These are phyloP conservation scores for Leucophenga varia DNA, from an alignment of 1,140 invertebrate species.

Conservation along the genomic window DNA sequence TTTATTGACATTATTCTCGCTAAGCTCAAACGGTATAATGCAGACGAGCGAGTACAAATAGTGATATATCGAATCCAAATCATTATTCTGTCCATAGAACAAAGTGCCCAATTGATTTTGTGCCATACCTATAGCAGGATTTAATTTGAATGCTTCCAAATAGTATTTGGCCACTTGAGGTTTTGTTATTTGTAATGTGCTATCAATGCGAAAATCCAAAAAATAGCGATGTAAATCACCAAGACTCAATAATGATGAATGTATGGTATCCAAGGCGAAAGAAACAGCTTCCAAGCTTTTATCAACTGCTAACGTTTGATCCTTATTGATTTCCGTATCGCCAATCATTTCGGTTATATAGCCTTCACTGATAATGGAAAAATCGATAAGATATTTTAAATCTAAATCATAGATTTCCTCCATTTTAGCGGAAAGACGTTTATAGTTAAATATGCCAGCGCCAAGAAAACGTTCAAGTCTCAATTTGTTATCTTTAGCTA, in stretches of 20 bases:
- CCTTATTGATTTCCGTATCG: constrained; percentile 16
- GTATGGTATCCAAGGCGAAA: constrained; percentile 63
- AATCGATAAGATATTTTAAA: constrained; percentile 69
- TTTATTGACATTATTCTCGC: constrained; percentile 81
- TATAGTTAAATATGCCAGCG: constrained; percentile 68
- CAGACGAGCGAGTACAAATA: constrained; percentile 86
- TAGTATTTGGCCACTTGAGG: constrained; percentile 76
- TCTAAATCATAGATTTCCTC: constrained; percentile 76
- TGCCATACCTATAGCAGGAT: constrained; percentile 83
- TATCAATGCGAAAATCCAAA: constrained; percentile 66
- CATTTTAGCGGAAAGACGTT: constrained; percentile 76
- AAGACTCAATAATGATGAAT: constrained; percentile 78
- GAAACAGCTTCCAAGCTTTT: constrained; percentile 51
- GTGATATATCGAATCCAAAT: constrained; percentile 84
- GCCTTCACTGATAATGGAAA: constrained; percentile 60
- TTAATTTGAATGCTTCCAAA: constrained; percentile 77
- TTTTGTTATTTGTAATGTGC: constrained; percentile 36
- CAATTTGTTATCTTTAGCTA: constrained; percentile 64
- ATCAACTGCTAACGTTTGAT: constrained; percentile 32
- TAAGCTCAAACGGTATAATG: constrained; percentile 81
- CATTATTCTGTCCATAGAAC: constrained; percentile 76
- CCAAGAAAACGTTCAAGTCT: constrained; percentile 67
- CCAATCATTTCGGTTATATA: constrained; percentile 45
- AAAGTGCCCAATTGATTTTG: constrained; percentile 91
- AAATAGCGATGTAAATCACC: constrained; percentile 84